Conservation (phyloP, 53 echinoderm and acorn worm species). For the Echinarachnius parma region DNA sequence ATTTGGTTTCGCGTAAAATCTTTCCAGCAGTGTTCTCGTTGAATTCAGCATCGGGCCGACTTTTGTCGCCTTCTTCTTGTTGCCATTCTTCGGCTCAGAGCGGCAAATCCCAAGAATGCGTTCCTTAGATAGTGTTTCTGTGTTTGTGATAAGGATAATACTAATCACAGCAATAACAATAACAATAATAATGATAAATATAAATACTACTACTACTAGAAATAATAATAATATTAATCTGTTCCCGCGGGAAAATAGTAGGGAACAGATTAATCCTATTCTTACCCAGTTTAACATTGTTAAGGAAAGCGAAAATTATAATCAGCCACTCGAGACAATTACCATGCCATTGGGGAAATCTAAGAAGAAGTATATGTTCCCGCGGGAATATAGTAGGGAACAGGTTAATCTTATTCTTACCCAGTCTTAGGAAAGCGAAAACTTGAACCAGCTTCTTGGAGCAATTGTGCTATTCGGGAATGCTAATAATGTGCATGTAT, state of each 20-base stretch:
- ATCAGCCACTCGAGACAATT: too few relatives aligned
- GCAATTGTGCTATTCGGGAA: too few relatives aligned
- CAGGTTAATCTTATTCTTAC: background rate
- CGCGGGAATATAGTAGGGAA: too few relatives aligned
- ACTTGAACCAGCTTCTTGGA: background rate
- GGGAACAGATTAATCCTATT: too few relatives aligned
- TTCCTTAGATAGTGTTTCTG: background rate
- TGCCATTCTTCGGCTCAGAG: background rate
- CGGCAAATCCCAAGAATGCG: background rate
- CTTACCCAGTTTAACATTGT: too few relatives aligned
- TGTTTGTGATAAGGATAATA: background rate
- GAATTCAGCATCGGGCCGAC: slow-evolving; percentile 1
- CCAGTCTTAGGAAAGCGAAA: background rate
- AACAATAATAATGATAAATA: too few relatives aligned
- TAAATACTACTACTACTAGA: background rate
- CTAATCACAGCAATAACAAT: background rate
- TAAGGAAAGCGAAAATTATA: too few relatives aligned
- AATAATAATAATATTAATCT: too few relatives aligned
- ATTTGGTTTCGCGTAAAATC: slow-evolving; percentile 3
- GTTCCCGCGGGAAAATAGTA: too few relatives aligned
- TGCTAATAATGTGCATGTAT: too few relatives aligned
- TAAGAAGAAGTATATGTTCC: background rate
- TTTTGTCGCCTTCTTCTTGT: background rate
- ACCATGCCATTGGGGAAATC: background rate
- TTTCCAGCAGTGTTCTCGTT: slow-evolving; percentile 13